Evolutionary conservation across 2,113 vertebrate species (phyloP).

Genomic region (Callorhinus ursinus): DNA sequence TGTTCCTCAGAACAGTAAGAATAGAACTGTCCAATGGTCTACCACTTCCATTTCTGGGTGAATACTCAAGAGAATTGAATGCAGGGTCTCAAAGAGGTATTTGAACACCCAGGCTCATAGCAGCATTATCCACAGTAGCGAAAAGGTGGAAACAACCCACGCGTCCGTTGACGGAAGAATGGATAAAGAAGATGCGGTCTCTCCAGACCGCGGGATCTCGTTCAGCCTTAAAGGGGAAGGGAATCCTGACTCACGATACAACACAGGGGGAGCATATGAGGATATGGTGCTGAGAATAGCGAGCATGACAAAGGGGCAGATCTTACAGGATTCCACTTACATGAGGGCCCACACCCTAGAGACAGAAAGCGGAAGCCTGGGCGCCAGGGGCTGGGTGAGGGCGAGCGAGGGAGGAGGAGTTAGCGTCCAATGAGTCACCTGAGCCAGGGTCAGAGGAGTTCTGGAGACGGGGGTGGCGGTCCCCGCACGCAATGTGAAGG

Average conservation of each 20-base stretch:
- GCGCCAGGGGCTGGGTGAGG: rapidly evolving
- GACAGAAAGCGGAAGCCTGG: neutral
- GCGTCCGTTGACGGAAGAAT: rapidly evolving
- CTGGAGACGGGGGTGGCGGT: rapidly evolving
- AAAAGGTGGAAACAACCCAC: neutral
- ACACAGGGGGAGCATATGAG: rapidly evolving
- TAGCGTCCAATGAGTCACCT: neutral
- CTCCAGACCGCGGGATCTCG: rapidly evolving
- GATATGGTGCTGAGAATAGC: neutral
- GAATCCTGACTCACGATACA: rapidly evolving
- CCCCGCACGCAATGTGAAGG: rapidly evolving
- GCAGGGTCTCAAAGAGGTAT: neutral
- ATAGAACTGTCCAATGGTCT: no score
- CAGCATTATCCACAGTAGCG: neutral
- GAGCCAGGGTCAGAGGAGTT: no score
- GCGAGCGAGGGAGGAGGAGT: rapidly evolving
- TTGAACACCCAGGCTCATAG: neutral
- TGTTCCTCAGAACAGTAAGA: neutral
- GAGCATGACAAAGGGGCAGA: no score
- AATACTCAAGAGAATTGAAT: neutral
- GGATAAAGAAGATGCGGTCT: rapidly evolving
- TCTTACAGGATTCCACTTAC: rapidly evolving
- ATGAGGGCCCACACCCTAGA: rapidly evolving
- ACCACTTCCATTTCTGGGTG: neutral
- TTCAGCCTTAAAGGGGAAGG: no score